Base-by-base conservation (phyloP, 2,888 invertebrate genomes). In the Lasius fuliginosus region DNA sequence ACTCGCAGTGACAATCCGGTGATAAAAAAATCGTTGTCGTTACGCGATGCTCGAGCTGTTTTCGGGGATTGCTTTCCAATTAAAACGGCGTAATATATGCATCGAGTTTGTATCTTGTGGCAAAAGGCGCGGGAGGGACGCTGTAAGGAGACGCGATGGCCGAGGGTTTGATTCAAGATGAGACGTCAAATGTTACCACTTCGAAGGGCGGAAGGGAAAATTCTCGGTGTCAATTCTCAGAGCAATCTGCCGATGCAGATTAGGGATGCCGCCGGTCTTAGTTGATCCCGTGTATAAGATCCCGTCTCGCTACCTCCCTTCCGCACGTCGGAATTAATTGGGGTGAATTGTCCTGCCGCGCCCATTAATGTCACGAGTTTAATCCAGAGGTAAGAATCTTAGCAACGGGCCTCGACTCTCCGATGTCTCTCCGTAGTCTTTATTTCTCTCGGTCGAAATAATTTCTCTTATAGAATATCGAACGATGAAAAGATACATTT, bases 241-340 rank as follows among this genome's bases (percentile, higher is more conserved):
- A 94, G 94, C 95, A 95, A 95, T 95, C 95, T 95, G 89, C 92
- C 91, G 91, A 95, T 95, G 95, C 93, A 94, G 95, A 95, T 95
- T 94, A 95, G 94, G 49, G 81, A 85, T 79, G 84, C 84, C 30
- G 36, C 82, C 85, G 83, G 71, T 82, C 84, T 83, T 75, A 75
- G 46, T 65, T 75, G 53, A 56, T 65, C 65, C 56, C 9, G 82
- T 79, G 82, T 79, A 46, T 69, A 85, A 71, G 79, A 79, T 88
- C 81, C 53, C 18, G 49, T 49, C 49, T 49, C 53, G 74, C 75
- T 67, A 62, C 74, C 81, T 81, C 79, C 82, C 71, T 74, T 36
- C 36, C 88, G 81, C 77, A 76, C 60, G 81, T 85, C 79, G 68
- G 62, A 86, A 90, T 90, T 91, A 91, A 90, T 90, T 86, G 88